Conservation (phyloP, 2,797 vertebrate species). For the Poecilia velifera region DNA sequence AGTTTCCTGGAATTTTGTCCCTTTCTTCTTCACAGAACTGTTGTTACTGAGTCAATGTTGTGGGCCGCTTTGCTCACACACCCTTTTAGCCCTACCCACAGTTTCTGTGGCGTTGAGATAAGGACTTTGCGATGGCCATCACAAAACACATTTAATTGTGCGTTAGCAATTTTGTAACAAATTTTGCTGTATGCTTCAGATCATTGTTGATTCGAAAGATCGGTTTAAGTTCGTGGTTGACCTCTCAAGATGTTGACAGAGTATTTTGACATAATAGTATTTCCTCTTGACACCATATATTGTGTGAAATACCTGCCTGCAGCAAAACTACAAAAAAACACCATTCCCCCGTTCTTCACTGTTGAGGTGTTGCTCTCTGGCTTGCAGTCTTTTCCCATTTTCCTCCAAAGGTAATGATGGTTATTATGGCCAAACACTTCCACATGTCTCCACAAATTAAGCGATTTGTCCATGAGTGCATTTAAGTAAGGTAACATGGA, state of each 20-base stretch:
- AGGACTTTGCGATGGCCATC: not conserved
- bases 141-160: not conserved
- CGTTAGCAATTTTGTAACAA: not conserved
- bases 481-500: not conserved
- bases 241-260: not conserved
- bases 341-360: not conserved
- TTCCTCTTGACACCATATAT: not conserved
- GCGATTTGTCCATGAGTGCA: not conserved
- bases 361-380: not conserved
- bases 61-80: not conserved
- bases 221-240: not conserved
- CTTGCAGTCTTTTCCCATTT: not conserved
- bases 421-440: not conserved
- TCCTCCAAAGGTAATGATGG: not conserved
- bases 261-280: not conserved
- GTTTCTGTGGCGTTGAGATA: not conserved
- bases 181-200: not conserved
- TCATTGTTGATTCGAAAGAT: not conserved
- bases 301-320: not conserved
- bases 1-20: not conserved
- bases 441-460: not conserved
- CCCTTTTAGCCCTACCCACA: not conserved
- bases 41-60: not conserved
- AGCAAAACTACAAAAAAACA: not conserved
- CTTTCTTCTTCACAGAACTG: not conserved